Conservation (phyloP, 2,888 invertebrate genomes). For the Phortica magna region DNA sequence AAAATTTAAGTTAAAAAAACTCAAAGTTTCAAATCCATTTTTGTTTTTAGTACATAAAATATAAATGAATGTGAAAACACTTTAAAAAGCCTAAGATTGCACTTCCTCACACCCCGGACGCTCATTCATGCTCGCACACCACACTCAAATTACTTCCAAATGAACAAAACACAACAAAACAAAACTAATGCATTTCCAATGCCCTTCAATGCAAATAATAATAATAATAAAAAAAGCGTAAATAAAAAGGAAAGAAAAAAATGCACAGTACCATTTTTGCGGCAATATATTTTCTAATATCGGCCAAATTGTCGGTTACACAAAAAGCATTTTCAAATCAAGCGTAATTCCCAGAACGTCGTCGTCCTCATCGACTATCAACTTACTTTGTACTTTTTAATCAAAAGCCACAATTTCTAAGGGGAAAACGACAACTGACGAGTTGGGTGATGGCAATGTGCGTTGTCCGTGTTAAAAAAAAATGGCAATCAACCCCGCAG, state of each 20-base stretch:
- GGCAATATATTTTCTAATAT: constrained; percentile 5
- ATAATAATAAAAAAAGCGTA: background rate
- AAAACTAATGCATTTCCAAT: constrained; percentile 31
- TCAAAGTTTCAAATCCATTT: too few species aligned
- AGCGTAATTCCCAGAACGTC: constrained; percentile 42
- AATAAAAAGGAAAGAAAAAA: background rate
- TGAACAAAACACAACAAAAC: constrained; percentile 11
- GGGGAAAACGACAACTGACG: background rate
- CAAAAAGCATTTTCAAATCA: constrained; percentile 45
- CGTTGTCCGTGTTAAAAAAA: constrained; percentile 50
- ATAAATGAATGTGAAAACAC: background rate
- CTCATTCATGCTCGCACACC: background rate
- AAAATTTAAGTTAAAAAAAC: too few species aligned
- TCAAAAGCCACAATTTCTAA: constrained; percentile 63
- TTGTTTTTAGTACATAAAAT: too few species aligned
- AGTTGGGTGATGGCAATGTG: constrained; percentile 63
- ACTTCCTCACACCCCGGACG: too few species aligned
- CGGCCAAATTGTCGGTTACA: constrained; percentile 18
- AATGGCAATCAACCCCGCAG: constrained; percentile 69
- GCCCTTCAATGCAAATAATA: constrained; percentile 1
- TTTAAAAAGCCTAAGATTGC: background rate
- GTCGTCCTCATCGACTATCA: constrained; percentile 12
- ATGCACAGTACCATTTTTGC: background rate
- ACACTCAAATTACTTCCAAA: constrained; percentile 34
- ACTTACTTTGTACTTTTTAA: constrained; percentile 65